These are phyloP conservation scores for Actias luna DNA, from an alignment of 2,888 invertebrate species.

Conservation along the genomic window DNA sequence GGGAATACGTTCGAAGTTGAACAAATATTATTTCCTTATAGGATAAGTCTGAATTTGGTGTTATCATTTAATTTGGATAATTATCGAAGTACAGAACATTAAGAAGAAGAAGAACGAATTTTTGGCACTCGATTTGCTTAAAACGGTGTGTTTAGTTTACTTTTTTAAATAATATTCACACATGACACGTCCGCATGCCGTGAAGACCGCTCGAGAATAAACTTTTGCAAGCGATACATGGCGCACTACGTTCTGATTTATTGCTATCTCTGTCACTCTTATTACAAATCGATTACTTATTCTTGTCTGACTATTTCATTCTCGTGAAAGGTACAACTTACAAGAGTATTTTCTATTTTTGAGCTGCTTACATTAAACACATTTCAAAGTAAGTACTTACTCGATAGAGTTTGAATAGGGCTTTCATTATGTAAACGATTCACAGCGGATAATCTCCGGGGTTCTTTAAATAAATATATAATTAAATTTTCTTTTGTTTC, in stretches of 20 bases:
- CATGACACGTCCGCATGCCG: not conserved
- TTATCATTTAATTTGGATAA: constrained; percentile 57
- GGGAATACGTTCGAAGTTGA: constrained; percentile 50
- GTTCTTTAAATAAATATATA: too few species aligned
- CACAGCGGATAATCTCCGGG: too few species aligned
- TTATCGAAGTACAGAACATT: constrained; percentile 18
- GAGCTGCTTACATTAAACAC: too few species aligned
- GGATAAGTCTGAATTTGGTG: constrained; percentile 73
- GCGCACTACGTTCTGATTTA: not conserved
- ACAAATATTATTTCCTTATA: constrained; percentile 60
- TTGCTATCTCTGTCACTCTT: not conserved
- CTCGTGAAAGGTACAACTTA: not conserved
- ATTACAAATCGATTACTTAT: not conserved
- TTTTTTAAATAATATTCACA: not conserved
- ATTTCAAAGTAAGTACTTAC: too few species aligned
- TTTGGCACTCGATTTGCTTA: constrained; percentile 51
- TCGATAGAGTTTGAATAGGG: too few species aligned
- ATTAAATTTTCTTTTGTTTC: too few species aligned
- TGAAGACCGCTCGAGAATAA: not conserved
- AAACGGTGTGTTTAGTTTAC: constrained; percentile 35
- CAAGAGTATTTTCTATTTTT: not conserved
- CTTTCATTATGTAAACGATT: too few species aligned
- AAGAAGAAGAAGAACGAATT: constrained; percentile 5
- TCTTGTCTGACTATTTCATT: not conserved
- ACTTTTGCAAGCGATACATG: not conserved